Conservation (phyloP, 2,888 invertebrate species). For the Allolobophora icterica region DNA sequence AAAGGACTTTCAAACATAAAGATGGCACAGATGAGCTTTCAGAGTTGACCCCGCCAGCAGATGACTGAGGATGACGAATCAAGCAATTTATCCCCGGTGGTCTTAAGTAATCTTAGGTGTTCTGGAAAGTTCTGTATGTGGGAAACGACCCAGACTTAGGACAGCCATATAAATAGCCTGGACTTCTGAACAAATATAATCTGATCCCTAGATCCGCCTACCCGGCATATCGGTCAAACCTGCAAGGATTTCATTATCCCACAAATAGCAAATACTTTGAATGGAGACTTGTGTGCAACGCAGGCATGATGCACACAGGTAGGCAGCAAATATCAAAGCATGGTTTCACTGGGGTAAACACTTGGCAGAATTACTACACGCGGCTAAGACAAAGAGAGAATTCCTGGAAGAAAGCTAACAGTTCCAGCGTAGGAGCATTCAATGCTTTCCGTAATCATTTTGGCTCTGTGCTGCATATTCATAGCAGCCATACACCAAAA, state of each 20-base stretch:
- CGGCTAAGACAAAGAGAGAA: not conserved
- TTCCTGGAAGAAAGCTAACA: conserved; percentile 17
- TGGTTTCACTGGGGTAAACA: not conserved
- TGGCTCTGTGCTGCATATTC: not conserved
- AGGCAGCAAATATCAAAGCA: not conserved
- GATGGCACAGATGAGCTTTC: not conserved
- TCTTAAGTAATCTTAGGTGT: conserved; percentile 10
- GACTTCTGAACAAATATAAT: not conserved
- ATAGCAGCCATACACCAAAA: not conserved
- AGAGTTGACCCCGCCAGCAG: not conserved
- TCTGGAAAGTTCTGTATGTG: not conserved
- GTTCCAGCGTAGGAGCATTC: not conserved
- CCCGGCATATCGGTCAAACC: not conserved
- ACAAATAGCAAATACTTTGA: not conserved
- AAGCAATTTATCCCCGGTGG: not conserved
- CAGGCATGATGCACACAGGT: not conserved
- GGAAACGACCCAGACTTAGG: not conserved
- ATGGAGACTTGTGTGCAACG: not conserved
- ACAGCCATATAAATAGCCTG: not conserved
- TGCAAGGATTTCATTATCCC: not conserved
- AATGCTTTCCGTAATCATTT: not conserved
- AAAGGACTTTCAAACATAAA: not conserved
- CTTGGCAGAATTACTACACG: not conserved
- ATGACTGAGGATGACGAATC: conserved; percentile 1
- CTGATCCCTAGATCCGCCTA: not conserved